These are phyloP conservation scores for Euura saliciscinereae DNA, from an alignment of 1,140 invertebrate genomes.

Conservation along the genomic window DNA sequence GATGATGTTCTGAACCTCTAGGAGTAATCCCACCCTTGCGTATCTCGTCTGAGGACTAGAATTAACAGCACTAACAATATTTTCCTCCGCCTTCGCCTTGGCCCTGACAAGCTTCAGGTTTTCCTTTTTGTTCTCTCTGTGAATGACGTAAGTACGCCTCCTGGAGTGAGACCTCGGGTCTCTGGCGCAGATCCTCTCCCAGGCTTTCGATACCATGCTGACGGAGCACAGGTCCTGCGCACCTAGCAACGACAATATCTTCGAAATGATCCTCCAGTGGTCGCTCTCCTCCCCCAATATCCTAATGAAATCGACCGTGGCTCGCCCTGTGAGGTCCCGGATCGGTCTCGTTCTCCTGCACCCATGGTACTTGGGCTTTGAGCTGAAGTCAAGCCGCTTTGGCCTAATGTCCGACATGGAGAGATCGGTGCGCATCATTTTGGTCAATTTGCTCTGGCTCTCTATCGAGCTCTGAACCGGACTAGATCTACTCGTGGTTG, in stretches of 20 bases:
- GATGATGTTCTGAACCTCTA: constrained; percentile 50
- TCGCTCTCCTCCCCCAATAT: constrained; percentile 50
- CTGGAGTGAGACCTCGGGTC: constrained; percentile 44
- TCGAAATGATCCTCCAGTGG: constrained; percentile 45
- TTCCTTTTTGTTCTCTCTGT: constrained; percentile 50
- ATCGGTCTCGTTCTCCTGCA: constrained; percentile 29
- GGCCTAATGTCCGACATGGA: constrained; percentile 39
- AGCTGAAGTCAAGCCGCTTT: constrained; percentile 47
- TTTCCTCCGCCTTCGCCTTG: constrained; percentile 40
- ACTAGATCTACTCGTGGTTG: constrained; percentile 30
- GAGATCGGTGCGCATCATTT: constrained; percentile 34
- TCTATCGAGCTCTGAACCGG: constrained; percentile 24
- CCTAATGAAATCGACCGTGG: constrained; percentile 44
- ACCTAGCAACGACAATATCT: constrained; percentile 44
- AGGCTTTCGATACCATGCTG: constrained; percentile 51
- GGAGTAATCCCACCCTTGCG: constrained; percentile 42
- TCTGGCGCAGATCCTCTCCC: constrained; percentile 44
- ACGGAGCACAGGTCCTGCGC: constrained; percentile 48
- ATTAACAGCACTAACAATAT: constrained; percentile 21
- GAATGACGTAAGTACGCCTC: constrained; percentile 41
- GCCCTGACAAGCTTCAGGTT: constrained; percentile 42
- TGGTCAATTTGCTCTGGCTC: constrained; percentile 29
- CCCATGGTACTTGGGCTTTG: constrained; percentile 21
- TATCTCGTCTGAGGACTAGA: constrained; percentile 43
- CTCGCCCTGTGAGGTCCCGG: constrained; percentile 40